phyloP scores from a whole-genome alignment of 2,888 invertebrate genomes.

The Calameuta pallipes region DNA sequence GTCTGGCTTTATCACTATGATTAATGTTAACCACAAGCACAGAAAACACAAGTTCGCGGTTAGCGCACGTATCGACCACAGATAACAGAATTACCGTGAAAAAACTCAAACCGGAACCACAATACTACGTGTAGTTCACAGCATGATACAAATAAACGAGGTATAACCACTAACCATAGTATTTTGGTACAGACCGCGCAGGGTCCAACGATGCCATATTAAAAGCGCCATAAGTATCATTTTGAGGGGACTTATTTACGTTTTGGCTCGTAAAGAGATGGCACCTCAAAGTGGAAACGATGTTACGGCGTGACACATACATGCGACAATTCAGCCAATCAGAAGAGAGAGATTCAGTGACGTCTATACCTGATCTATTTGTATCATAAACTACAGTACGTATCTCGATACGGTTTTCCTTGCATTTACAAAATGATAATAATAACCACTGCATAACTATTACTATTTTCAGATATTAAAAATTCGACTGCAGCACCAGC shows the following conservation, averaged over 20 bases:
- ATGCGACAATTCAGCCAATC: too few species aligned
- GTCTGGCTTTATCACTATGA: background rate
- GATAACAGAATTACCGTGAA: conserved; percentile 22
- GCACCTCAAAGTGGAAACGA: too few species aligned
- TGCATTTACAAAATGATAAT: background rate
- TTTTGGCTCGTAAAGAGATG: too few species aligned
- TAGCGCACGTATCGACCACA: conserved; percentile 31
- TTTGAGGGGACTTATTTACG: too few species aligned
- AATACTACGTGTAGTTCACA: background rate
- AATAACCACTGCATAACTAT: background rate
- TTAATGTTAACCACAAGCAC: background rate
- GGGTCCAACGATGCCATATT: too few species aligned
- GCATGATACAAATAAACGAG: too few species aligned
- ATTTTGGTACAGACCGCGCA: too few species aligned
- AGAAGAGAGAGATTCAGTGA: too few species aligned
- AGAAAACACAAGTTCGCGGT: conserved; percentile 24
- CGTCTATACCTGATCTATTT: too few species aligned
- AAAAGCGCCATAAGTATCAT: too few species aligned
- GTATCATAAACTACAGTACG: background rate
- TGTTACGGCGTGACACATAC: too few species aligned
- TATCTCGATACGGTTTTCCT: background rate
- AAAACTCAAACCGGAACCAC: conserved; percentile 1
- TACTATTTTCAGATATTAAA: background rate
- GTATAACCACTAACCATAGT: too few species aligned
- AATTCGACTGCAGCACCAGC: background rate